Base-by-base conservation (phyloP, 2,888 invertebrate species). In the Dascillus cervinus region DNA sequence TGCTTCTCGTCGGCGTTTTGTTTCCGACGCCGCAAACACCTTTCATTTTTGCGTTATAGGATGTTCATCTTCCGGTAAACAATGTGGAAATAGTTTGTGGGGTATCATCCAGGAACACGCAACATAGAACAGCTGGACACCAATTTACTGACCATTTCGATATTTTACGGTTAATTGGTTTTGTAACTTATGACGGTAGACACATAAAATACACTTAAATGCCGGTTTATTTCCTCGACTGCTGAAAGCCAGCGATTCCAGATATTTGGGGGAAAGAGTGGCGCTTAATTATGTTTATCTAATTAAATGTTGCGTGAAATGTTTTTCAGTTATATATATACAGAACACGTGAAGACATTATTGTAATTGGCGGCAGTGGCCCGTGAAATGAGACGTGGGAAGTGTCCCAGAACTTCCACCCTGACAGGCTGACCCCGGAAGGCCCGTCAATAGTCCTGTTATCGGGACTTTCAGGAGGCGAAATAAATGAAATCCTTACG, bases 161-260 rank as follows among this genome's bases (percentile, higher is more conserved):
- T 53, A 55, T 55, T 53, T 51, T 46, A 48, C 53, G 45, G 53
- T 49, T 53, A 53, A 52, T 55, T 53, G 53, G 41, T 43, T 49
- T 45, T 35, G 46, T 49, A 53, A 53, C 44, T 52, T 51, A 51
- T 50, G 39, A 37, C 39, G 30, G 37, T 41, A 20, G 32, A 35
- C 29, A 39, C 29, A 42, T 42, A 43, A 36, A 39, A 38, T 41
- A 39, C 36, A 34, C 39, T 39, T 41, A 41, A 41, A 39, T 37
- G 31, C 41, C 20, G 32, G 31, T 39, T 38, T 38, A 34, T 28
- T 24, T 37, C 37, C 30, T n/a, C n/a, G n/a, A n/a, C n/a, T n/a
- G n/a, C n/a, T n/a, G n/a, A n/a, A n/a, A n/a, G n/a, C n/a, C n/a
- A n/a, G n/a, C n/a, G n/a, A n/a, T n/a, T n/a, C n/a, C n/a, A n/a